Evolutionary conservation across 2,113 vertebrate species (phyloP), one percentile per base, ranked within the genome.

Genomic region (Cinclus cinclus): DNA sequence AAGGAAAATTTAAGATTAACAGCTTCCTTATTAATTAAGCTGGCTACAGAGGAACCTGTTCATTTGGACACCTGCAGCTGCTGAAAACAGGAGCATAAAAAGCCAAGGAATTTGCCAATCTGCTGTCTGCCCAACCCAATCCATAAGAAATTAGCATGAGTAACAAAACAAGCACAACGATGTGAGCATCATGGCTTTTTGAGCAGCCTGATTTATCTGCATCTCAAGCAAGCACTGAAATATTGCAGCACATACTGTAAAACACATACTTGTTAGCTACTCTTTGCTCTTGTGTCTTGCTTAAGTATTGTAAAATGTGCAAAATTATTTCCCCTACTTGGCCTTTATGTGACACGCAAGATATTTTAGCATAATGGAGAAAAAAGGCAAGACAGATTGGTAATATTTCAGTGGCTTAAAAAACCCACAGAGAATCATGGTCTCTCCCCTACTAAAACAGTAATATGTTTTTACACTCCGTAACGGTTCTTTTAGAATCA

Each of bases 401-500:
- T 91, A 89, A 42, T 75, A 80, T 87, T 89, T 93, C 78, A 87
- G n/a, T 79, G 62, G 31, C 71, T 92, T 79, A 10, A 74, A 77
- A 91, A 87, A 50, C 27, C 74, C 67, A 62, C 71, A 79, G n/a
- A 96, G 31, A 42, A 42, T 59, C 37, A 35, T 22, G 52, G 49
- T 92, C 74, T 60, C 62, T 94, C 62, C 58, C 60, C 70, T 73
- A 31, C 71, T 68, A 91, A 90, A 90, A 90, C 44, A 83, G 55
- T 23, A 59, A 68, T 87, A 50, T 59, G 79, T 88, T 88, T 91
- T 62, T 85, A 14, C 81, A 78, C 46, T 85, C 75, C 71, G 14
- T 87, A 96, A 96, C 93, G 83, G 94, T 81, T 95, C 95, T 93
- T 88, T 46, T 75, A 96, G 94, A 96, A 92, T 96, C 93, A 0